Percentiles rank a stretch among this genome's conserved stretches.
phyloP scores from a whole-genome alignment of 2,113 vertebrate genomes.

The Calidris pygmaea region DNA sequence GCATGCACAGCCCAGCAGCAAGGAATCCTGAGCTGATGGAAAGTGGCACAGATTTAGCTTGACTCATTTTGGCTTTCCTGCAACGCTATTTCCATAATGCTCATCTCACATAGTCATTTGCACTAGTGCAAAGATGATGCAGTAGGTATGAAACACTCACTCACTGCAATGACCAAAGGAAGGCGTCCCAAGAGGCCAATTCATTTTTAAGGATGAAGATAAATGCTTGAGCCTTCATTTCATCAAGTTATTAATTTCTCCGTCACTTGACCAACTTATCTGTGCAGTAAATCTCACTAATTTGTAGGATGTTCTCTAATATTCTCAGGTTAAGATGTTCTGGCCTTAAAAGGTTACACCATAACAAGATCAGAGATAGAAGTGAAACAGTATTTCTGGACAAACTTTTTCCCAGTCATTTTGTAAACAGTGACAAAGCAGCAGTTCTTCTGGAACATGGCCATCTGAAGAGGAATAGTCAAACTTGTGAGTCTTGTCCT shows the following conservation, averaged over 20 bases:
- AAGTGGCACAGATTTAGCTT: not conserved
- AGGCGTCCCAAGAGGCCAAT: not conserved
- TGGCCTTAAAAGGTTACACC: not conserved
- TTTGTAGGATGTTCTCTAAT: not conserved
- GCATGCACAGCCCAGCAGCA: not conserved
- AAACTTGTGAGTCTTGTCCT: not conserved
- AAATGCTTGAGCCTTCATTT: not conserved
- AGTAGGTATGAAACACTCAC: not conserved
- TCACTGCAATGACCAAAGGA: not conserved
- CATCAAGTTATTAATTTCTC: not conserved
- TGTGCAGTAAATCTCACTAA: not conserved
- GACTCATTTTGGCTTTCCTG: not conserved
- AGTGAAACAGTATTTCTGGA: not conserved
- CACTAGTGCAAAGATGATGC: not conserved
- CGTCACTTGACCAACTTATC: not conserved
- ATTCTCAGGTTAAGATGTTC: not conserved
- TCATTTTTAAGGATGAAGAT: not conserved
- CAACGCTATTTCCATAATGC: fast-evolving
- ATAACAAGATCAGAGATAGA: not conserved
- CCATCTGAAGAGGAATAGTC: not conserved
- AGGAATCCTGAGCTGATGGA: not conserved
- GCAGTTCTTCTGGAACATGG: not conserved
- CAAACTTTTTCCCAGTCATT: not conserved
- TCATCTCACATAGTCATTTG: not conserved
- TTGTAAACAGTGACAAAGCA: not conserved